Evolutionary conservation across 2,113 vertebrate genomes (phyloP).

Genomic region (Pogona vitticeps): DNA sequence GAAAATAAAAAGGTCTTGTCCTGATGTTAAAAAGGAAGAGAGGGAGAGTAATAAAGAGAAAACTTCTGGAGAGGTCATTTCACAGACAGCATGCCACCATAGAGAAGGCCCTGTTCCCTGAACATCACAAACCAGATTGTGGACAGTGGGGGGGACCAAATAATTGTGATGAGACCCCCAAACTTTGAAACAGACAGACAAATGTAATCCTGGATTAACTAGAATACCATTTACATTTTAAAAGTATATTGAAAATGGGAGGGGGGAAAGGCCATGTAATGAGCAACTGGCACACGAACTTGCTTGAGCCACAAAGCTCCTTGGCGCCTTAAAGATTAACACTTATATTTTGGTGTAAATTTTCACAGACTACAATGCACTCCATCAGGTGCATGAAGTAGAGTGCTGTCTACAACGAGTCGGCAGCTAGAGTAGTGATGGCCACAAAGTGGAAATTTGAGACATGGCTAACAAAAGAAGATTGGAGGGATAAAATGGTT

Average conservation of each 20-base stretch:
- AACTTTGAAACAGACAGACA: background rate
- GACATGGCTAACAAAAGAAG: no score
- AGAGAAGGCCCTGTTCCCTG: background rate
- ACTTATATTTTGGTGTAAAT: background rate
- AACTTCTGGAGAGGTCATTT: background rate
- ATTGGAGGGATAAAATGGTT: no score
- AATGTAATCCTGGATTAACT: no score
- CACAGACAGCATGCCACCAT: background rate
- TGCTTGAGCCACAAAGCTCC: no score
- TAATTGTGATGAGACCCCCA: background rate
- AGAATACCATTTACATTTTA: no score
- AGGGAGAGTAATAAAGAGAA: no score
- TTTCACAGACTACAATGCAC: no score
- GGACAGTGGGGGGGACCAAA: background rate
- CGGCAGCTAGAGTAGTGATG: no score
- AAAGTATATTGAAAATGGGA: background rate
- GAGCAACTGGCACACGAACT: background rate
- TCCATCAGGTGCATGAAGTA: no score
- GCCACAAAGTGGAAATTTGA: no score
- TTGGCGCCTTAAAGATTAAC: background rate
- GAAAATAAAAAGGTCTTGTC: background rate
- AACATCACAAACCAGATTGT: background rate
- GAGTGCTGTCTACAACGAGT: no score
- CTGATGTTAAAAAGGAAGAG: background rate
- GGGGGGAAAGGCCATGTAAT: background rate